Conservation (phyloP, 2,888 invertebrate genomes). For the Euplexia lucipara region DNA sequence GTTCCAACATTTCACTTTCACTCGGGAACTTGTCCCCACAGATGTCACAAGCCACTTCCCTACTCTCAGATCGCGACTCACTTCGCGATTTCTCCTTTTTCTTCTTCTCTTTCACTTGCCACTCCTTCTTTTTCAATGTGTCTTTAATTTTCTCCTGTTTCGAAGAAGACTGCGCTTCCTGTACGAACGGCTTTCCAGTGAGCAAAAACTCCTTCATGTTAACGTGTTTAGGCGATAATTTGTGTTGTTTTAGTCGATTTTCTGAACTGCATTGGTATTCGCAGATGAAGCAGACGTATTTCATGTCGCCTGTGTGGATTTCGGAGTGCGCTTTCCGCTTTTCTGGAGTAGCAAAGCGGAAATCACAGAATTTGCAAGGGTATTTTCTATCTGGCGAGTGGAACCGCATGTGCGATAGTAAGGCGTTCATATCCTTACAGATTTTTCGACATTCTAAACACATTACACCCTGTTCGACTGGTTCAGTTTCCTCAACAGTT, state of each 20-base stretch:
- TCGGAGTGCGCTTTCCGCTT: conserved; percentile 83
- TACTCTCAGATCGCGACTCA: conserved; percentile 44
- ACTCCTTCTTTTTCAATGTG: conserved; percentile 69
- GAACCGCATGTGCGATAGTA: conserved; percentile 84
- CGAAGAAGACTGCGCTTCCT: conserved; percentile 73
- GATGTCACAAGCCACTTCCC: conserved; percentile 81
- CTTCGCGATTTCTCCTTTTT: conserved; percentile 66
- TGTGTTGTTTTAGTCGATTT: conserved; percentile 83
- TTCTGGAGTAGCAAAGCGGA: conserved; percentile 84
- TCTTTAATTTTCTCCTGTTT: conserved; percentile 69
- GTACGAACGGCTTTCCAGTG: conserved; percentile 77
- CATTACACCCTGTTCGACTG: conserved; percentile 79
- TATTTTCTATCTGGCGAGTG: conserved; percentile 85
- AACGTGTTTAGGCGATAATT: conserved; percentile 81
- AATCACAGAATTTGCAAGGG: conserved; percentile 87
- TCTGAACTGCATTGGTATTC: conserved; percentile 87
- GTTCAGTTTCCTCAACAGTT: conserved; percentile 72
- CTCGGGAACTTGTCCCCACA: conserved; percentile 84
- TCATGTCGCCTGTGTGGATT: conserved; percentile 87
- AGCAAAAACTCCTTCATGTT: conserved; percentile 84
- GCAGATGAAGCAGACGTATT: conserved; percentile 87
- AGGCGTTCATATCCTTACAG: conserved; percentile 82
- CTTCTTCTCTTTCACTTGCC: conserved; percentile 74
- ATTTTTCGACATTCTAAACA: conserved; percentile 87
- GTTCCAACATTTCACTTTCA: conserved; percentile 82